Evolutionary conservation across 2,888 invertebrate genomes (phyloP).

Genomic region (Synergus umbraculus): DNA sequence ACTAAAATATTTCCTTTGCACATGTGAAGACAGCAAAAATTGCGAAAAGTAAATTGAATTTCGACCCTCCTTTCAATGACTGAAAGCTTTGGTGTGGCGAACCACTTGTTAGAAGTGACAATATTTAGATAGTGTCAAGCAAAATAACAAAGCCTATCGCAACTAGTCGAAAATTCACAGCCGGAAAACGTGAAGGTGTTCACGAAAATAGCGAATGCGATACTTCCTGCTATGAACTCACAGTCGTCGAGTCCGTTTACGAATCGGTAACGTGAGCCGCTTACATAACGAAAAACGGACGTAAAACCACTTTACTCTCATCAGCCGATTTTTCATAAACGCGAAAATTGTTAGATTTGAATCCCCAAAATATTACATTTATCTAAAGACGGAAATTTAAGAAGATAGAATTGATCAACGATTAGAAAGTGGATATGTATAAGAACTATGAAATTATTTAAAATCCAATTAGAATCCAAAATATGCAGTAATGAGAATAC

Average conservation of each 20-base stretch:
- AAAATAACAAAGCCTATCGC: constrained; percentile 13
- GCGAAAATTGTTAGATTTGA: neutral
- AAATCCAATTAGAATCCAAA: neutral
- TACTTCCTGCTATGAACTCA: constrained; percentile 52
- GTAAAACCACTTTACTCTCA: neutral
- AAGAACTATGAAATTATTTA: neutral
- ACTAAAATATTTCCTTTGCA: no score
- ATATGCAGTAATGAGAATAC: neutral
- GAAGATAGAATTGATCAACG: no score
- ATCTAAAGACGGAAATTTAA: neutral
- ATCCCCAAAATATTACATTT: neutral
- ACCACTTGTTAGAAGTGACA: neutral
- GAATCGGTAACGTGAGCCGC: constrained; percentile 60
- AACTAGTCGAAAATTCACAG: neutral
- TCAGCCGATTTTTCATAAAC: constrained; percentile 42
- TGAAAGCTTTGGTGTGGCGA: neutral
- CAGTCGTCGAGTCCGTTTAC: constrained; percentile 51
- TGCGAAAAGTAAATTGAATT: neutral
- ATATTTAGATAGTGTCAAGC: neutral
- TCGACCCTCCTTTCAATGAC: neutral
- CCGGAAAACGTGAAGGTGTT: constrained; percentile 32
- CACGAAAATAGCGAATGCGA: constrained; percentile 57
- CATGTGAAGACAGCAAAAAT: neutral
- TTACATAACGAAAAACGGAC: constrained; percentile 57
- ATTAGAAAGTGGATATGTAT: neutral